These are phyloP conservation scores for Zingel zingel DNA, from an alignment of 2,113 vertebrate species.

Conservation along the genomic window DNA sequence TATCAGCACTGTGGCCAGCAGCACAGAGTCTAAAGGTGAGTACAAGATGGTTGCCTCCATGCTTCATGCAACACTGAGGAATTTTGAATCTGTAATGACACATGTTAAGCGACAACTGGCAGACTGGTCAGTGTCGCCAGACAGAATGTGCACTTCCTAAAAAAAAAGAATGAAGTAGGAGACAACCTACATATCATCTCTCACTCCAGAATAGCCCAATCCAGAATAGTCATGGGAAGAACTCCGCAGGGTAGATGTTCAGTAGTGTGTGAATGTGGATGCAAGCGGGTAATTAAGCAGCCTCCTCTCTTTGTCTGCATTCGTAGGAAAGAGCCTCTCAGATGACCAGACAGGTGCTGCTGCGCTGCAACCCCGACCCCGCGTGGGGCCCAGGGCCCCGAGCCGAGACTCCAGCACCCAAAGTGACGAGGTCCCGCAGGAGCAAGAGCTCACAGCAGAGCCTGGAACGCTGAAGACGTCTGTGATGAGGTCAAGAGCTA, in stretches of 20 bases:
- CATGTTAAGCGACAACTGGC: constrained; percentile 72
- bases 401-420: constrained; percentile 92
- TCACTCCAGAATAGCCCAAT: constrained; percentile 78
- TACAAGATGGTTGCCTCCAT: not conserved
- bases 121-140: constrained; percentile 59
- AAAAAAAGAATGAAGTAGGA: constrained; percentile 51
- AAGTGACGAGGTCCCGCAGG: constrained; percentile 76
- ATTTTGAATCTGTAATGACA: constrained; percentile 47
- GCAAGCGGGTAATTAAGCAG: constrained; percentile 60
- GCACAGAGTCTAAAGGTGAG: constrained; percentile 77
- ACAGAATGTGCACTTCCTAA: constrained; percentile 77
- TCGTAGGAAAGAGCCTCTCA: constrained; percentile 81
- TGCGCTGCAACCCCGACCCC: constrained; percentile 43
- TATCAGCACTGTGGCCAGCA: constrained; percentile 75
- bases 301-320: constrained; percentile 66
- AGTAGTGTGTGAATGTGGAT: constrained; percentile 51
- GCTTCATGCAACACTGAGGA: constrained; percentile 13
- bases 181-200: constrained; percentile 71
- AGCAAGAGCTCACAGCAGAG: constrained; percentile 44
- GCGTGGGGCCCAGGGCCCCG: constrained; percentile 71
- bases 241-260: constrained; percentile 68
- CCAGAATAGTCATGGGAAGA: constrained; percentile 81
- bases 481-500: constrained; percentile 31
- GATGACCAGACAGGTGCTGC: constrained; percentile 82
- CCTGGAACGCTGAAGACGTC: constrained; percentile 4